Base-by-base conservation (phyloP, 2,797 vertebrate genomes). In the Enteromius afrohamiltoni region DNA sequence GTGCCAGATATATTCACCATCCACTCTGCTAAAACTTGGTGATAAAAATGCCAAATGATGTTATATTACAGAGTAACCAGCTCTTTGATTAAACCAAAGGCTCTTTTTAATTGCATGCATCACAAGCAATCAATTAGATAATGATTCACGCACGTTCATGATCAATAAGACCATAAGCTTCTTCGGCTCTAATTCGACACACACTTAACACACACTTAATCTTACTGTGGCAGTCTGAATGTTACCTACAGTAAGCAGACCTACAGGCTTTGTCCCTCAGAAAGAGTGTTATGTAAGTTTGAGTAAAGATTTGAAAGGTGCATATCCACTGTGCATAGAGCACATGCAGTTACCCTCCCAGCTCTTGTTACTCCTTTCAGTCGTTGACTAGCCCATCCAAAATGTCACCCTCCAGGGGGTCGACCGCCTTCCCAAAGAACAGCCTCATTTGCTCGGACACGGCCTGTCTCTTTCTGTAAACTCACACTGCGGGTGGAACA, bases 391-490 rank as follows among this genome's bases (percentile, higher is more conserved):
- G 23, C 45, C 77, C 77, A 58, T 87, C 77, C 78, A 78, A 85
- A 87, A 85, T 85, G 86, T 77, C 84, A 83, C 84, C 40, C 42
- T 13, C 73, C 67, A 4, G 84, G 81, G 77, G 77, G 49, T 77
- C 65, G 58, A 77, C 40, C 17, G 62, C 82, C 47, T 78, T 77
- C 73, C 51, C 37, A 80, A 83, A 80, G 82, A 40, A 83, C 53
- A 16, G 82, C 83, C 77, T 77, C 81, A 77, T 83, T 85, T 80
- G 60, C 62, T 77, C 29, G 45, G 84, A 85, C 84, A 85, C 80
- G 67, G 82, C 55, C 77, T 87, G 83, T 80, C 86, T 82, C 68
- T n/a, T 79, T 70, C 58, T 82, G 62, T 85, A 79, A 87, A 73
- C 71, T 80, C 73, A 85, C 62, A 58, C 84, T 65, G 77, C 14